Conservation (phyloP, 2,888 invertebrate species). For the Archaeoteleia sp. region DNA sequence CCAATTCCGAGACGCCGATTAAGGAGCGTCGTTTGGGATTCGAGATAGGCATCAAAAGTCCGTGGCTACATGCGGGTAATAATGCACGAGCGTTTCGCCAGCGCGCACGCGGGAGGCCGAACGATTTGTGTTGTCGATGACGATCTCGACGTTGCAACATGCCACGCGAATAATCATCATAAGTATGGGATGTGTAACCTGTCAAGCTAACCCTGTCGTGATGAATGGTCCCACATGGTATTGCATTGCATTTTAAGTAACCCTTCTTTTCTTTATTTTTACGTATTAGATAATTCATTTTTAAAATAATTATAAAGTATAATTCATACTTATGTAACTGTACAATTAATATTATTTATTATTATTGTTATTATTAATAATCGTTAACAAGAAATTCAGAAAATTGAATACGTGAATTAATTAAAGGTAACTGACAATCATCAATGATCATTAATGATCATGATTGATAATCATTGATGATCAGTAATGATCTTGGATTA, state of each 20-base stretch:
- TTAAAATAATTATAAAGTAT: not conserved
- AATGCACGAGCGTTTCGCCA: conserved; percentile 36
- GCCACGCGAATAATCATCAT: conserved; percentile 42
- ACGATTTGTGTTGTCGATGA: conserved; percentile 44
- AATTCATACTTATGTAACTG: no score
- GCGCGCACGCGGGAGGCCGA: conserved; percentile 43
- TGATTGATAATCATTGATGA: no score
- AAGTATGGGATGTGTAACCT: conserved; percentile 24
- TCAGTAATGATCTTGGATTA: no score
- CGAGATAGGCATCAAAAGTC: conserved; percentile 44
- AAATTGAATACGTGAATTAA: no score
- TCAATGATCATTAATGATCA: no score
- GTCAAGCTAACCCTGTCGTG: conserved; percentile 28
- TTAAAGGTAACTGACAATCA: no score
- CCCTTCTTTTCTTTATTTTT: not conserved
- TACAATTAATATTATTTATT: no score
- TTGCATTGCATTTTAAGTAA: conserved; percentile 17
- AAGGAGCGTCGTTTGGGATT: conserved; percentile 40
- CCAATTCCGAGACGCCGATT: conserved; percentile 42
- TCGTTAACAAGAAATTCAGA: no score
- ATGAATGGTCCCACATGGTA: conserved; percentile 12
- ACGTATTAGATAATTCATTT: no score
- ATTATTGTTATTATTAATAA: no score
- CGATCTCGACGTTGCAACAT: conserved; percentile 39
- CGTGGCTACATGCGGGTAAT: conserved; percentile 41